Evolutionary conservation across 2,113 vertebrate genomes (phyloP), one percentile per base, ranked within the genome.

Genomic region (Gopherus evgoodei): DNA sequence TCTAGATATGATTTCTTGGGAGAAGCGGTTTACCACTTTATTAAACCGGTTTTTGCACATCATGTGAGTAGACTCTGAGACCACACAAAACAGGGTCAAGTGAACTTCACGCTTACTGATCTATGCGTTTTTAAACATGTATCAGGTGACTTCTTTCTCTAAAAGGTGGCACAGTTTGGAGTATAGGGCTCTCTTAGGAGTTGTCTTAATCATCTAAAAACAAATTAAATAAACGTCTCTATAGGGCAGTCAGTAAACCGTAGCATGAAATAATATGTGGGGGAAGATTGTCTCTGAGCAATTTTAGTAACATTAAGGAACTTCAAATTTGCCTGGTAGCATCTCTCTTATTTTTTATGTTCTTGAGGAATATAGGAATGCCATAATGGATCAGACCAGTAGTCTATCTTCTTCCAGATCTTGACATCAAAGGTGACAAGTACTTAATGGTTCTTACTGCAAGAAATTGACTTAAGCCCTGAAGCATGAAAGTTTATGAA

Each of bases 1-100:
- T 97, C 38, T 89, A 90, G 38, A 86, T 84, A 62, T 44, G 88
- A 59, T 92, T 13, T 91, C 13, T 84, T 56, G 90, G 90, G 89
- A 92, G 91, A 50, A 94, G n/a, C 54, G 0, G 93, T 96, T 95
- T 62, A 89, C 88, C 57, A 94, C 12, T 42, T 42, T 75, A 42
- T 75, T 75, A 75, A 21, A 75, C 22, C 22, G 5, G 9, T 42
- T 75, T 42, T 75, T 75, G 22, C 38, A 42, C 38, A 42, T 75
- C n/a, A 22, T 38, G 65, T 69, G 69, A 38, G 35, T 72, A 72
- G 22, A 11, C n/a, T 75, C 38, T 24, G 31, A 65, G 69, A 25
- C n/a, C 38, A 27, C 10, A 44, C 42, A 47, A 44, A 44, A 42
- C 6, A 76, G 38, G 38, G 38, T 5, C 42, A 76, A 76, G 21